A percentile compares a stretch with the other conserved stretches of the same genome.
phyloP scores from a whole-genome alignment of 37 sponge, comb jelly and placozoan species.

The Petrosia ficiformis region DNA sequence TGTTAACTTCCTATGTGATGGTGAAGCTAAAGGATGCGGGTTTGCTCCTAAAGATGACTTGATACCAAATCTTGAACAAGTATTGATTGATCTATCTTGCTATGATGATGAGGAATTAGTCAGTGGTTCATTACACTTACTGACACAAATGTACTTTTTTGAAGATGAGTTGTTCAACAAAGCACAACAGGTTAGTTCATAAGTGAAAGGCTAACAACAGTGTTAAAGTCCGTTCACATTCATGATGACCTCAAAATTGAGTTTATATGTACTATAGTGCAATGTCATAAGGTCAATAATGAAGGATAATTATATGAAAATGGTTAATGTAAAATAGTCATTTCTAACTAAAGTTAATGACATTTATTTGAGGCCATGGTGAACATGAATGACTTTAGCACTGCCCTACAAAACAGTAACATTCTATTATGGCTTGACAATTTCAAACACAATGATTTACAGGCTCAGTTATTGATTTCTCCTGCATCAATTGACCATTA shows the following conservation, averaged over 20 bases:
- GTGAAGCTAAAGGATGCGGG: neutral
- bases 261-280: too few species aligned
- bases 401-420: too few species aligned
- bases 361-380: neutral
- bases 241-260: too few species aligned
- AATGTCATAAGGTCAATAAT: too few species aligned
- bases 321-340: neutral
- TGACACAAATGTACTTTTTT: slow-evolving; percentile 12
- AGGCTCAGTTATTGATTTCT: neutral
- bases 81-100: slow-evolving; percentile 19
- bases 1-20: neutral
- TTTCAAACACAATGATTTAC: too few species aligned
- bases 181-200: slow-evolving; percentile 16
- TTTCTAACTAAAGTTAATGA: neutral
- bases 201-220: too few species aligned
- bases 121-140: slow-evolving; percentile 2
- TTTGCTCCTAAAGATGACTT: neutral
- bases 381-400: too few species aligned
- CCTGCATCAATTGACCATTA: neutral
- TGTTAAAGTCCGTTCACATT: too few species aligned
- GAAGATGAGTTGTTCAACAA: slow-evolving; percentile 17
- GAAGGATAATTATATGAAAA: too few species aligned
- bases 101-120: slow-evolving; percentile 16
- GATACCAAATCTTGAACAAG: neutral
- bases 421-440: too few species aligned